phyloP scores from a whole-genome alignment of 35 echinoderm and acorn worm species.

The Ophiothrix spiculata region DNA sequence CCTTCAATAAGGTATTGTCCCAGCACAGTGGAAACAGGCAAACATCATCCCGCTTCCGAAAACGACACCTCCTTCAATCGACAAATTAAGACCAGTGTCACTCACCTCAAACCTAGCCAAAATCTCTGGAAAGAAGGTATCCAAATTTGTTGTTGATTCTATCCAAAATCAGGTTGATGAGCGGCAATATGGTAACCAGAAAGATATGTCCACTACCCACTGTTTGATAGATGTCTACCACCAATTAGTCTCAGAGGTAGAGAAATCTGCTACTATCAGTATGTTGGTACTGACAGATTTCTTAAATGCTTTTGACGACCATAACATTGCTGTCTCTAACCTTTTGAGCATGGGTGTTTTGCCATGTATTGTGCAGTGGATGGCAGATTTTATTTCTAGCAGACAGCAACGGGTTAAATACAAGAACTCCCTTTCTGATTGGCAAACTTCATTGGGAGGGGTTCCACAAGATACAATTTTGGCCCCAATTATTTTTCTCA shows the following conservation, averaged over 20 bases:
- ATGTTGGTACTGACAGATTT: conserved; percentile 36
- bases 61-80: no score
- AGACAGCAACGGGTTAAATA: background rate
- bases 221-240: conserved; percentile 43
- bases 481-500: background rate
- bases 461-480: background rate
- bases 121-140: no score
- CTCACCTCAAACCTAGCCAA: no score
- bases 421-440: background rate
- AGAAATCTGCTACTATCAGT: background rate
- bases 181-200: conserved; percentile 35
- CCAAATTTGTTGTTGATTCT: no score
- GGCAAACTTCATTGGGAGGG: background rate
- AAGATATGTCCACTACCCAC: conserved; percentile 15
- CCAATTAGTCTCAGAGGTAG: background rate
- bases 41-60: no score
- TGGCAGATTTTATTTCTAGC: background rate
- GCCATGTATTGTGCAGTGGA: background rate
- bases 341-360: conserved; percentile 14
- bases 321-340: conserved; percentile 14
- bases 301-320: conserved; percentile 16
- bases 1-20: no score
- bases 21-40: no score
- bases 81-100: no score
- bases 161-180: conserved; percentile 16